phyloP scores from a whole-genome alignment of 2,888 invertebrate genomes.

The Beris morrisii region DNA sequence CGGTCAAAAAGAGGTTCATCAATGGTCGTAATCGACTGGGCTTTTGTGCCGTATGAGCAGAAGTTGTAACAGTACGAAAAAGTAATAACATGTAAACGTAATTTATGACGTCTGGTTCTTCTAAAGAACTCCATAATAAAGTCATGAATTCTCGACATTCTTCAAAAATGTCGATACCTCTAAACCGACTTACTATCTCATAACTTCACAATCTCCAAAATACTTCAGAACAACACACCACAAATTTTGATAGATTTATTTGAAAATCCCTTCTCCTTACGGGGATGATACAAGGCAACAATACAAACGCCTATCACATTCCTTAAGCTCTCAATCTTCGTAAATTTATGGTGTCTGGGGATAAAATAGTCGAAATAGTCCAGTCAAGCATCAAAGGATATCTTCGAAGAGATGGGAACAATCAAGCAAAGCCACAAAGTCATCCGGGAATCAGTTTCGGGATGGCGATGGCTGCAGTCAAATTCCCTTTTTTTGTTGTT shows the following conservation, averaged over 20 bases:
- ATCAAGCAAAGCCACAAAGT: slow-evolving; percentile 26
- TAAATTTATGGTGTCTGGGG: slow-evolving; percentile 27
- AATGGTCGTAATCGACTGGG: too few relatives aligned
- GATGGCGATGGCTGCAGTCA: slow-evolving; percentile 1
- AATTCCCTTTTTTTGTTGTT: slow-evolving; percentile 18
- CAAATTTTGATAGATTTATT: slow-evolving; percentile 16
- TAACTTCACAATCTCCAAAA: too few relatives aligned
- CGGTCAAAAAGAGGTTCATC: too few relatives aligned
- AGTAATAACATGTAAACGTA: too few relatives aligned
- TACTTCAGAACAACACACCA: too few relatives aligned
- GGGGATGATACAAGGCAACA: neutral
- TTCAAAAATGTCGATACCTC: too few relatives aligned
- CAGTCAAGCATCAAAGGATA: slow-evolving; percentile 1
- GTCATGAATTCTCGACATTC: too few relatives aligned
- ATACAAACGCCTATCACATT: slow-evolving; percentile 6
- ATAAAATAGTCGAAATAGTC: slow-evolving; percentile 22
- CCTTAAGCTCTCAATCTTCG: slow-evolving; percentile 27
- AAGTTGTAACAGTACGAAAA: too few relatives aligned
- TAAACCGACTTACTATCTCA: too few relatives aligned
- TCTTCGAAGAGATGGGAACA: slow-evolving; percentile 9
- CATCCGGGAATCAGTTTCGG: slow-evolving; percentile 12
- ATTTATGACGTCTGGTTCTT: too few relatives aligned
- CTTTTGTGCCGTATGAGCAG: too few relatives aligned
- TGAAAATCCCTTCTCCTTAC: neutral
- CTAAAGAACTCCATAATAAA: too few relatives aligned